Percentiles rank a stretch among this genome's conserved stretches.
Conservation (phyloP, 2,888 invertebrate species). For the Drosophila ezoana region DNA sequence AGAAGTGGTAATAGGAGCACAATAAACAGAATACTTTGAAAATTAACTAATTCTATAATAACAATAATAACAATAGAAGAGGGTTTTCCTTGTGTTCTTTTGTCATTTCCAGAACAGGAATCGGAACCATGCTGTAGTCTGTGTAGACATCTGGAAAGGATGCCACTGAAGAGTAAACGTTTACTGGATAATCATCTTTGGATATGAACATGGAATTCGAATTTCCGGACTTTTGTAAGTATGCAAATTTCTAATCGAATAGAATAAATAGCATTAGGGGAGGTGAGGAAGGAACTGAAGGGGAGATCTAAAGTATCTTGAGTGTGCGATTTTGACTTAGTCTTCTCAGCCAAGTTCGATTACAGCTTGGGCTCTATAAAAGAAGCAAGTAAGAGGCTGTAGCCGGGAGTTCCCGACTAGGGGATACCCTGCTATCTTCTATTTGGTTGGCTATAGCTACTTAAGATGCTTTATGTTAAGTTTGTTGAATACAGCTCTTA, state of each 20-base stretch:
- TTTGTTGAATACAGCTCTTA: too few species aligned
- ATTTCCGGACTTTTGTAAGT: constrained; percentile 84
- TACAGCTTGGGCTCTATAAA: too few species aligned
- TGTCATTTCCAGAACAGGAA: constrained; percentile 33
- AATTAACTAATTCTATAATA: not conserved
- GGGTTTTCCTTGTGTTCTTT: not conserved
- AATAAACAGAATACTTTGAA: constrained; percentile 13
- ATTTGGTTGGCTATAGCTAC: too few species aligned
- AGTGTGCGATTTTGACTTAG: too few species aligned
- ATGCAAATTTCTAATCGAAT: not conserved
- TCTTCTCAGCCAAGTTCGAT: too few species aligned
- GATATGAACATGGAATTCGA: constrained; percentile 84
- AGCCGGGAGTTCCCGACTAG: too few species aligned
- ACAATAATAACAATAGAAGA: not conserved
- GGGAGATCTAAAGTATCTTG: too few species aligned
- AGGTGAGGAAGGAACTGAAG: too few species aligned
- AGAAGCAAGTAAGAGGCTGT: too few species aligned
- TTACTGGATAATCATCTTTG: constrained; percentile 59
- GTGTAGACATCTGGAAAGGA: constrained; percentile 55
- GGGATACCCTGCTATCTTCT: too few species aligned
- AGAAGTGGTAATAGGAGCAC: constrained; percentile 12
- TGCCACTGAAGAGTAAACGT: constrained; percentile 63
- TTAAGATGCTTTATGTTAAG: too few species aligned
- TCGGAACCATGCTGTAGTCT: constrained; percentile 51
- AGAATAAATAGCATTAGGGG: not conserved